A percentile compares a stretch with the other conserved stretches of the same genome.
phyloP scores from a whole-genome alignment of 2,888 invertebrate species.

The Cryptops parisi region DNA sequence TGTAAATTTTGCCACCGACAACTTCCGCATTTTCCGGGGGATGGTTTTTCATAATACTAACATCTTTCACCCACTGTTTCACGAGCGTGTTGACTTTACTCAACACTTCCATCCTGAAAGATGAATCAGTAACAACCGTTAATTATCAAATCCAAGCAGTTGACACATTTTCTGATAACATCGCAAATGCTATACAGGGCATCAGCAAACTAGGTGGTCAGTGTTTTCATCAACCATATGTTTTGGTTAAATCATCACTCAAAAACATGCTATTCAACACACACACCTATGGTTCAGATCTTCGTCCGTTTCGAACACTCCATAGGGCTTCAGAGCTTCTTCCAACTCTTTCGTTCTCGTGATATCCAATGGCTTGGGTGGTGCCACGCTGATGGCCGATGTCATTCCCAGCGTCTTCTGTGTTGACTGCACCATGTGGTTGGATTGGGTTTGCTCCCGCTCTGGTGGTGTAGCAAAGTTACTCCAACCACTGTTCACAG shows the following conservation, averaged over 20 bases:
- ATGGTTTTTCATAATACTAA: conserved; percentile 79
- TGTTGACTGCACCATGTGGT: neutral
- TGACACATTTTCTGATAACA: too few relatives aligned
- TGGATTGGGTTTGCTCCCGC: conserved; percentile 9
- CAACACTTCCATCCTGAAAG: conserved; percentile 41
- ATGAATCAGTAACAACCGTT: too few relatives aligned
- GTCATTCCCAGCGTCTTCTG: conserved; percentile 56
- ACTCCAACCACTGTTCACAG: conserved; percentile 16
- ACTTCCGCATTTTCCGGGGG: conserved; percentile 71
- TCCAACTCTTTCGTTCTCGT: conserved; percentile 61
- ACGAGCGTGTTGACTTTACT: conserved; percentile 76
- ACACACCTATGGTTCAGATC: conserved; percentile 65
- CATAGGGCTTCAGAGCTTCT: conserved; percentile 60
- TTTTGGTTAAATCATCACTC: neutral
- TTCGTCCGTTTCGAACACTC: conserved; percentile 77
- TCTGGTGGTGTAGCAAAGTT: conserved; percentile 13
- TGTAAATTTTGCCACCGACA: conserved; percentile 95
- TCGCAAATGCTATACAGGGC: neutral
- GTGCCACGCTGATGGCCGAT: conserved; percentile 79
- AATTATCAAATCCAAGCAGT: too few relatives aligned
- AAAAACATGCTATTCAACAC: neutral
- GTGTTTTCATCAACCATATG: neutral
- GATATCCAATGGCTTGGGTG: conserved; percentile 62
- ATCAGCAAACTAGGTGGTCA: neutral
- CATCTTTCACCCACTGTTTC: conserved; percentile 83